A percentile compares a stretch with the other conserved stretches of the same genome.
These are phyloP conservation scores for Adelges cooleyi DNA, from an alignment of 1,140 invertebrate species.

Conservation along the genomic window DNA sequence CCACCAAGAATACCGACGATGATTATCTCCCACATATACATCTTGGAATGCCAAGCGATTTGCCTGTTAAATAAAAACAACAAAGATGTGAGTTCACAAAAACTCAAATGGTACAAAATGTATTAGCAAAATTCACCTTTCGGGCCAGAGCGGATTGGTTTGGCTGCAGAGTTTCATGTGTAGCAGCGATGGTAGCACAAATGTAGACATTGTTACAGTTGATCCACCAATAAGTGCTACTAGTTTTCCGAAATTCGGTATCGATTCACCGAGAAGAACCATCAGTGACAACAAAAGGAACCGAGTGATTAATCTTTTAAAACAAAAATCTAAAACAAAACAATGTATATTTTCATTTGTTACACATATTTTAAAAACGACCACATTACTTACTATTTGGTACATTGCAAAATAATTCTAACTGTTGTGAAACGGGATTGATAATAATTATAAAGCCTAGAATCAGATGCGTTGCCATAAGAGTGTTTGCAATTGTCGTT, in stretches of 20 bases:
- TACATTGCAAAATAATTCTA: constrained; percentile 54
- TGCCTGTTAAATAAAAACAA: constrained; percentile 35
- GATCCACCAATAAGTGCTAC: constrained; percentile 60
- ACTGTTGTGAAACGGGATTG: constrained; percentile 54
- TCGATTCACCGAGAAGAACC: constrained; percentile 51
- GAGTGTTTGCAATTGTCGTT: constrained; percentile 44
- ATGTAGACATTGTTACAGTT: constrained; percentile 52
- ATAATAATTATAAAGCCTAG: constrained; percentile 53
- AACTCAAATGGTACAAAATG: not conserved
- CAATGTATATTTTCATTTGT: too few relatives aligned
- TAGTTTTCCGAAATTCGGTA: constrained; percentile 59
- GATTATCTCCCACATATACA: constrained; percentile 48
- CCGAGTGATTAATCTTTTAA: constrained; percentile 48
- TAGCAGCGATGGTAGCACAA: constrained; percentile 55
- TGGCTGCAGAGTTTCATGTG: constrained; percentile 48
- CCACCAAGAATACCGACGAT: constrained; percentile 49
- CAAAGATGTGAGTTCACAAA: too few relatives aligned
- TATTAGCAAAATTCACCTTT: not conserved
- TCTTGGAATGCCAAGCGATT: constrained; percentile 40
- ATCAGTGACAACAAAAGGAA: constrained; percentile 46
- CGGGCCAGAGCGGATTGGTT: constrained; percentile 18
- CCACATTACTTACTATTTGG: constrained; percentile 51
- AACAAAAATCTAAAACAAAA: constrained; percentile 48
- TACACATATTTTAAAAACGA: too few relatives aligned
- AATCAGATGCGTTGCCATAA: constrained; percentile 50